Base-by-base conservation (phyloP, 1,140 invertebrate species). In the Eciton burchellii region DNA sequence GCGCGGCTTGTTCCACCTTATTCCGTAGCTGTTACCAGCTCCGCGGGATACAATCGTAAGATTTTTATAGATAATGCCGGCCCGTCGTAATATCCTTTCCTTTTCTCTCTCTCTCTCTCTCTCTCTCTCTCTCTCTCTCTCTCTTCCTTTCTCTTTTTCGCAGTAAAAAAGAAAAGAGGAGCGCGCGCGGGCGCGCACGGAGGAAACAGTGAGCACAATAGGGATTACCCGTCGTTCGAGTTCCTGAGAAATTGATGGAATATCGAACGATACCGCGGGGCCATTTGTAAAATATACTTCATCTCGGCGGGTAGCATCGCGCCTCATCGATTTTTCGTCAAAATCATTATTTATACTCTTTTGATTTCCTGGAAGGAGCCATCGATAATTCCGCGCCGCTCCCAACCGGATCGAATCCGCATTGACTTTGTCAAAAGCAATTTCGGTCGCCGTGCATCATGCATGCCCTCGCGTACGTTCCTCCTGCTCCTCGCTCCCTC, bases 381-480 rank as follows among this genome's bases (percentile, higher is more conserved):
- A 6, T 1, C 63, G 56, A 45, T 77, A 68, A 57, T 70, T 57
- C 43, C 12, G 19, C 24, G 14, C 19, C 26, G 49, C 24, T 57
- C 56, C 8, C 21, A 45, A 66, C 24, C 24, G 26, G 8, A 26
- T 65, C 45, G 5, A 6, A 52, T 9, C 14, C 26, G 29, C 65
- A 41, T 76, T 49, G n/a, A 74, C 35, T 77, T n/a, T 5, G 45
- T 77, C n/a, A 16, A 43, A 24, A 29, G 21, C 11, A 4, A 24
- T 68, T 49, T 68, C n/a, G 19, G 5, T 54, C 12, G 47, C 26
- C 21, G 16, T 45, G 2, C 35, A 57, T 26, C 35, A 45, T 68
- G 63, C 63, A 79, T 79, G 60, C 63, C 47, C 43, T 21, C 43
- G n/a, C n/a, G 14, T 68, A 56, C 35, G 35, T 45, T 11, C 68